Base-by-base conservation (phyloP, 1,140 invertebrate genomes). In the Drosophila kurseongensis region DNA sequence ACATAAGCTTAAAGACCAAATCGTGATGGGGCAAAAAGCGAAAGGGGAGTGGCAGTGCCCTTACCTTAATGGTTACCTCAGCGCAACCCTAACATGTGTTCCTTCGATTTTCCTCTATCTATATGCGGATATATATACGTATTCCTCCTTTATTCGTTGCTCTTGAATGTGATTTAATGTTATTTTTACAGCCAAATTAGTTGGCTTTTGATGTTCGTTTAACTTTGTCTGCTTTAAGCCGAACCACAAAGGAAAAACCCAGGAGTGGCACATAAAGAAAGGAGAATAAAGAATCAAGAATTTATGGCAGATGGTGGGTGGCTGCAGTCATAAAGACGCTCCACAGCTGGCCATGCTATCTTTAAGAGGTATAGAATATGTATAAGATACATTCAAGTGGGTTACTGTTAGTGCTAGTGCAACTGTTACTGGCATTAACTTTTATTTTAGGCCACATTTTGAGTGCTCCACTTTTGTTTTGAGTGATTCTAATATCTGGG, bases 141-240 rank as follows among this genome's bases (percentile, higher is more conserved):
- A 48, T 32, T 42, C 35, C 40, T 42, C 18, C 47, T 59, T 69
- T 82, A 66, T 76, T 84, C 69, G 67, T 69, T 75, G 58, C 59
- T 50, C 56, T 66, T 65, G 66, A 77, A 72, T 88, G 83, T 89
- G 84, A 88, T 89, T 88, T 88, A 88, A 88, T 88, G 77, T 88
- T 88, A 89, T 88, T 88, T 88, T 89, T 88, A 88, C 84, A 88
- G 84, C 77, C 84, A 88, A 88, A 88, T 88, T 88, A 88, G 84
- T 88, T 88, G 84, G 76, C 84, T 88, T 88, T 88, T 88, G 84
- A 88, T 88, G 84, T 88, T 67, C 80, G 63, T 66, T 88, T 78
- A 84, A 80, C 84, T 80, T 89, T 67, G 48, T 45, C 59, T 57
- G 79, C 66, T 61, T 79, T 68, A 85, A 72, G 66, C 71, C 75